Evolutionary conservation across 2,888 invertebrate genomes (phyloP).

Genomic region (Drosophila yooni): DNA sequence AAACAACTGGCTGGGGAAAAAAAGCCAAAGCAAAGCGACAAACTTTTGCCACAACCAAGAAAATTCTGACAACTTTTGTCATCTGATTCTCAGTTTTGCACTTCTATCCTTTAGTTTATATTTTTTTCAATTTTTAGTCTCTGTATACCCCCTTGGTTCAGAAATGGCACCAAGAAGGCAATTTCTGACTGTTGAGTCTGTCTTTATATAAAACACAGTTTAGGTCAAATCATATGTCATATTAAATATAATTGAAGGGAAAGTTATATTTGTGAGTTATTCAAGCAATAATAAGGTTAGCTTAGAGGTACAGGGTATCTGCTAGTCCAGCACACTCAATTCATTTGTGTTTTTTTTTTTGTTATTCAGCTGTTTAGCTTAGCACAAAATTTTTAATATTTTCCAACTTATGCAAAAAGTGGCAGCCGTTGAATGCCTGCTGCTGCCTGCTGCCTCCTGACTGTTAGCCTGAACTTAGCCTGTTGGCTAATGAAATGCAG

Average conservation of each 20-base stretch:
- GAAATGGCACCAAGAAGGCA: neutral
- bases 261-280: neutral
- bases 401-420: constrained; percentile 77
- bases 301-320: constrained; percentile 19
- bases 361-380: constrained; percentile 46
- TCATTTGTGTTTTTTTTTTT: neutral
- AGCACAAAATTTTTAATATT: constrained; percentile 71
- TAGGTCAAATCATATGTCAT: neutral
- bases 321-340: neutral
- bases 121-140: neutral
- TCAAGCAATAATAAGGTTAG: neutral
- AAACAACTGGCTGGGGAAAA: constrained; percentile 12
- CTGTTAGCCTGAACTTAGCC: constrained; percentile 21
- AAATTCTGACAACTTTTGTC: constrained; percentile 73
- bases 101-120: constrained; percentile 33
- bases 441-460: neutral
- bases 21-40: constrained; percentile 54
- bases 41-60: constrained; percentile 68
- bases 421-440: constrained; percentile 63
- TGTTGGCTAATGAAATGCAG: constrained; percentile 74
- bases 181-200: neutral
- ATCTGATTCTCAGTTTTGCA: constrained; percentile 64
- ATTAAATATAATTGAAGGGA: neutral
- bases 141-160: constrained; percentile 15
- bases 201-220: neutral